Base-by-base conservation (phyloP, 2,113 vertebrate species). In the Trogon surrucura region DNA sequence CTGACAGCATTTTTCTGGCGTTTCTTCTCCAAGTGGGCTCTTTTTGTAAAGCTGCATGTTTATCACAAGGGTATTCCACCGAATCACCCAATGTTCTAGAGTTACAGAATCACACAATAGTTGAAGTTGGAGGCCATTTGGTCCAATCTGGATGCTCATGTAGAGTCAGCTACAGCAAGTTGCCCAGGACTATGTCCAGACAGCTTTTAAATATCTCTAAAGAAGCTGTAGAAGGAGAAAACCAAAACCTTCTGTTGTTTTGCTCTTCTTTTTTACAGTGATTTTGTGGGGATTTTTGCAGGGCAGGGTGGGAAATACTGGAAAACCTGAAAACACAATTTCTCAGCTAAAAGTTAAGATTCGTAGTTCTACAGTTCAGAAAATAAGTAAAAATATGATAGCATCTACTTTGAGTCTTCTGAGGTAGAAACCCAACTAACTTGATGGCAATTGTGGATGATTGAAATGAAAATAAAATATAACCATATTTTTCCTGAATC, bases 231-330 rank as follows among this genome's bases (percentile, higher is more conserved):
- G 13, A 73, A 47, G 10, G 23, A 69, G 6, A 56, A 75, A 36
- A 47, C 12, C 4, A 29, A 34, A 82, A 34, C n/a, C 45, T 85
- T 2, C 3, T 64, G 6, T 20, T 51, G 16, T 30, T 80, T 72
- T 51, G 15, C 13, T 83, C 21, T 36, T 61, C 13, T 5, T 72
- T 70, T 36, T 83, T 61, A n/a, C 18, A 61, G 10, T 1, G 75
- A 53, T 2, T 60, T 29, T 83, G 3, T 26, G 23, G 17, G 9
- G 1, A 0, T 15, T 44, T 14, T n/a, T 7, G 1, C 7, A 27
- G 25, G 21, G 3, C 16, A 25, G 18, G 10, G 19, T 0, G 1
- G 11, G 22, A 48, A 64, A 58, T 64, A 57, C 0, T 32, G 7
- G 10, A 73, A 90, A 84, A 56, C 5, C n/a, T 21, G 13, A 84